Percentiles rank a stretch among this genome's conserved stretches.
phyloP scores from a whole-genome alignment of 1,140 invertebrate genomes.

The Rhopalosiphum padi region DNA sequence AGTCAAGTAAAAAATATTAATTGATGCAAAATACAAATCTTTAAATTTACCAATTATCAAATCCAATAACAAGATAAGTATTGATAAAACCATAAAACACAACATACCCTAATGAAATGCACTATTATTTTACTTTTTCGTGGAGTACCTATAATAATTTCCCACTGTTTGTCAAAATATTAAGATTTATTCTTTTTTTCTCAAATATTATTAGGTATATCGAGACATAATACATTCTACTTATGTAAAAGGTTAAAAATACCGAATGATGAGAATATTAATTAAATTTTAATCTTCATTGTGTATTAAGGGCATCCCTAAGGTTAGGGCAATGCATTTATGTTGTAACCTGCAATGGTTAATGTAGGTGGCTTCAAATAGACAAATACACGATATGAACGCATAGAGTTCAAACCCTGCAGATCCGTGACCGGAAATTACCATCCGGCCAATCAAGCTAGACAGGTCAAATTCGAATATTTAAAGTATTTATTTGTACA shows the following conservation, averaged over 20 bases:
- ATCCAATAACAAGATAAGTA: neutral
- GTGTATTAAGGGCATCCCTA: too few relatives aligned
- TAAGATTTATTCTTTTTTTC: neutral
- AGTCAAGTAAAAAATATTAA: neutral
- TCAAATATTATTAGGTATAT: neutral
- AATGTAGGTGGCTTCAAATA: neutral
- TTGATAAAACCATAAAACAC: neutral
- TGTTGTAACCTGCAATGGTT: neutral
- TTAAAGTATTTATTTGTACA: neutral
- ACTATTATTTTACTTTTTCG: neutral
- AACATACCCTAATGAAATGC: neutral
- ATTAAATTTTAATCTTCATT: neutral
- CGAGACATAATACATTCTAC: too few relatives aligned
- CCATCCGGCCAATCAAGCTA: neutral
- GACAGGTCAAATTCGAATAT: conserved; percentile 19
- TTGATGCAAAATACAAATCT: neutral
- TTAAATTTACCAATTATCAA: neutral
- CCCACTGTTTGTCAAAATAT: neutral
- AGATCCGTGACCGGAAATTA: conserved; percentile 1
- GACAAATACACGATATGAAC: neutral
- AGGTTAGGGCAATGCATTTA: neutral
- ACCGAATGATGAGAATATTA: neutral
- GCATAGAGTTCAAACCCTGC: neutral
- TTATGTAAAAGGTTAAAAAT: too few relatives aligned
- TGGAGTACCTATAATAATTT: neutral